Base-by-base conservation (phyloP, 2,797 vertebrate species). In the Hoplostethus atlanticus region DNA sequence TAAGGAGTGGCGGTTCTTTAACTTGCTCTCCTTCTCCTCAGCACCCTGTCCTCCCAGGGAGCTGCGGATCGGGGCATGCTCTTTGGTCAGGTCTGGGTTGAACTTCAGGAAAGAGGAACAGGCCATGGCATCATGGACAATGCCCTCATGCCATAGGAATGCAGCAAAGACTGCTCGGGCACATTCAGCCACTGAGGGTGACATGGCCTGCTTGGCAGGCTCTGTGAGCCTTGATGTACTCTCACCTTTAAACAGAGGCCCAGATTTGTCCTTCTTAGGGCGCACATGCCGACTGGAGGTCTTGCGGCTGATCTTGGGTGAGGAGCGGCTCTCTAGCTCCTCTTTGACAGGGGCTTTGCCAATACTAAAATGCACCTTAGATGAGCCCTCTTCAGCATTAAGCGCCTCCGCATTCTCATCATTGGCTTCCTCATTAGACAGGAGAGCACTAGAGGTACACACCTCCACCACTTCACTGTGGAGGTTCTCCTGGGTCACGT, bases 31-130 rank as follows among this genome's bases (percentile, higher is more conserved):
- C 76, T 98, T 99, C 87, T 99, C 98, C 67, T 99, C 97, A 10
- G 94, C 88, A 13, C 96, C 96, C 47, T 97, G 97, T 40, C 90
- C 95, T 71, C 94, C 96, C 69, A 98, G 94, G 67, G 97, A 98
- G 88, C 88, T 98, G 77, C 98, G 95, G 84, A 98, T 97, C 0
- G 98, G 98, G 0, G 98, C 98, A 5, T 99, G 97, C 77, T 99
- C 98, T 94, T 99, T 99, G 85, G 96, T 98, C 57, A 99, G 92
- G 36, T 98, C 98, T 46, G 98, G 98, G 91, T 99, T 99, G 83
- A 99, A 99, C 84, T 99, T 99, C 53, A 99, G 91, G 90, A 99
- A 99, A n/a, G 98, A 99, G 7, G 98, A 99, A 88, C 98, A 99
- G 48, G 98, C 98, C 98, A 99, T 99, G 58, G 98, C 98, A 68